Evolutionary conservation across 2,888 invertebrate genomes (phyloP).

Genomic region (Nemotelus nigrinus): DNA sequence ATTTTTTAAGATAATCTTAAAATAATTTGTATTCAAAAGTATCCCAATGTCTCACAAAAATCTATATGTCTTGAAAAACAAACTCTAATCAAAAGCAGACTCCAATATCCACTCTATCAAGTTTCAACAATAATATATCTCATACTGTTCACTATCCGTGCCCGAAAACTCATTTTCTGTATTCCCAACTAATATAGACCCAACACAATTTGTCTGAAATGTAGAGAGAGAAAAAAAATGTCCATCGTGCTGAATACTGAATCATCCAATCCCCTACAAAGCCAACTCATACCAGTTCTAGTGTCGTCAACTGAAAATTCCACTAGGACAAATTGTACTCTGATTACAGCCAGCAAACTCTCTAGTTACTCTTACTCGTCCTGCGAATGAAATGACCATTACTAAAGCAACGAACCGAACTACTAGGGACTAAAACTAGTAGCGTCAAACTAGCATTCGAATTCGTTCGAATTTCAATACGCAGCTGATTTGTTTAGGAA

Average conservation of each 20-base stretch:
- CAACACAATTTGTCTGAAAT: too few relatives aligned
- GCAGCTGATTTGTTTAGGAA: constrained; percentile 41
- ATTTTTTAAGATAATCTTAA: too few relatives aligned
- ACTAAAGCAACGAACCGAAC: background rate
- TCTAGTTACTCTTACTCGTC: too few relatives aligned
- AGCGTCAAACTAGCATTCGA: background rate
- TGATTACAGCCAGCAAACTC: constrained; percentile 34
- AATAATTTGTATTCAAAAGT: too few relatives aligned
- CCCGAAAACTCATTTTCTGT: background rate
- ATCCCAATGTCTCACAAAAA: too few relatives aligned
- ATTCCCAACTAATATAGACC: background rate
- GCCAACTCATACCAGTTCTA: too few relatives aligned
- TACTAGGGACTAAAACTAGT: background rate
- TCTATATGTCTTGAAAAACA: too few relatives aligned
- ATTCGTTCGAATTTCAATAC: constrained; percentile 43
- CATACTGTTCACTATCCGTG: background rate
- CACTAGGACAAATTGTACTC: constrained; percentile 5
- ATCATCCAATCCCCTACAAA: too few relatives aligned
- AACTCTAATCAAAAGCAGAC: too few relatives aligned
- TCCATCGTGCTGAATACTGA: too few relatives aligned
- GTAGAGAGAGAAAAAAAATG: too few relatives aligned
- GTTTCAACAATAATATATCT: background rate
- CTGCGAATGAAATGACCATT: background rate
- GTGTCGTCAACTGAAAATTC: background rate
- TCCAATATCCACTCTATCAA: background rate